Percentiles rank a stretch among this genome's conserved stretches.
Evolutionary conservation across 2,888 invertebrate genomes (phyloP).

Genomic region (Nephrotoma guestfalica): DNA sequence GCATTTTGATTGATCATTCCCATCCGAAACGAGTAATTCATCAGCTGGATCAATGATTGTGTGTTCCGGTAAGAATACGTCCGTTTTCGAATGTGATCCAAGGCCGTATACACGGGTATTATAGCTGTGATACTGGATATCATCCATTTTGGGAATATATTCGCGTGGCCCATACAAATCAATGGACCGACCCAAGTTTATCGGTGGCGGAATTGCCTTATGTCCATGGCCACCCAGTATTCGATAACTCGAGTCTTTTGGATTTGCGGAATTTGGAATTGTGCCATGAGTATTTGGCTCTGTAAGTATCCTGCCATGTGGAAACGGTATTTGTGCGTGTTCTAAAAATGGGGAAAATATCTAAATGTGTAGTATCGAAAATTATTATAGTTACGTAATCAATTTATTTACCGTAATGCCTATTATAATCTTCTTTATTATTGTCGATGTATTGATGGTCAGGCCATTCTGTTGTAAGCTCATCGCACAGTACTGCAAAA

Average conservation of each 20-base stretch:
- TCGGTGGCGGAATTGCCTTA: slow-evolving; percentile 11
- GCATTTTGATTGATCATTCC: slow-evolving; percentile 28
- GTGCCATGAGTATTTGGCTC: slow-evolving; percentile 19
- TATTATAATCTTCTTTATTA: background rate
- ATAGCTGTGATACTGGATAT: slow-evolving; percentile 18
- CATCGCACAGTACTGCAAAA: background rate
- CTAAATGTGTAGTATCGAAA: background rate
- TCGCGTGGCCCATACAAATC: slow-evolving; percentile 27
- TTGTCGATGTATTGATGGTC: background rate
- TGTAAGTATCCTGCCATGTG: slow-evolving; percentile 20
- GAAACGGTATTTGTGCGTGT: slow-evolving; percentile 6
- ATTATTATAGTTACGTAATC: background rate
- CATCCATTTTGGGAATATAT: slow-evolving; percentile 21
- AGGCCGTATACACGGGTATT: slow-evolving; percentile 15
- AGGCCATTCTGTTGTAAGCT: background rate
- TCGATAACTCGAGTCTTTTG: slow-evolving; percentile 12
- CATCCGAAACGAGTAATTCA: slow-evolving; percentile 30
- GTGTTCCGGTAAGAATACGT: slow-evolving; percentile 23
- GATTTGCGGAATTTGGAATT: slow-evolving; percentile 7
- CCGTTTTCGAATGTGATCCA: slow-evolving; percentile 21
- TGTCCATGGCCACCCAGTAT: slow-evolving; percentile 10
- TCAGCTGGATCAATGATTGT: slow-evolving; percentile 25
- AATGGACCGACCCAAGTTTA: slow-evolving; percentile 19
- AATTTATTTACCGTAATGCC: background rate
- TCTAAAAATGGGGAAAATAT: background rate